Conservation (phyloP, 2,113 vertebrate species). For the Diadophis punctatus region DNA sequence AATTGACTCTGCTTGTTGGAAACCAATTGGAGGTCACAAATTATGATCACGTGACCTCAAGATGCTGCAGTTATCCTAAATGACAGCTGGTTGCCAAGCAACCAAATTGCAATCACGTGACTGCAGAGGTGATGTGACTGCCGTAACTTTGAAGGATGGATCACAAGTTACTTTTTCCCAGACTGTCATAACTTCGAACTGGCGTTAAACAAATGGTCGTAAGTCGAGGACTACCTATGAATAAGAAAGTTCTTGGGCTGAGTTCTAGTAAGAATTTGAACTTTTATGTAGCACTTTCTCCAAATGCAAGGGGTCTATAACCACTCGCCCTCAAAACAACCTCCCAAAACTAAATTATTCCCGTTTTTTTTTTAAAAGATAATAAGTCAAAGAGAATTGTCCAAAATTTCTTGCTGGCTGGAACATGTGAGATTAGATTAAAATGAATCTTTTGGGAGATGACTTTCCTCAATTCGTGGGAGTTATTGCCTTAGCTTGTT, state of each 20-base stretch:
- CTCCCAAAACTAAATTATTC: background rate
- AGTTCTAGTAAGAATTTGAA: constrained; percentile 1
- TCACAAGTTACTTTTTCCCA: too few relatives aligned
- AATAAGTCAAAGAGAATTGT: too few relatives aligned
- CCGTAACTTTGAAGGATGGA: background rate
- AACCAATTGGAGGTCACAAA: background rate
- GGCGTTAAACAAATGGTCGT: background rate
- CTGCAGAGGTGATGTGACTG: background rate
- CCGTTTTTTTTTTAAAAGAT: background rate
- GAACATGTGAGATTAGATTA: background rate
- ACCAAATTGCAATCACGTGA: background rate
- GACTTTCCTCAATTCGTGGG: background rate
- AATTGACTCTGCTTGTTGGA: background rate
- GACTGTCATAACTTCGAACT: background rate
- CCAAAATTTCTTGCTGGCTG: background rate
- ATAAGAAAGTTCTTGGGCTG: constrained; percentile 54
- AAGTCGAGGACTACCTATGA: background rate
- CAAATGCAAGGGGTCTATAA: background rate
- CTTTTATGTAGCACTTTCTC: constrained; percentile 12
- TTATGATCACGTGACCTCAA: background rate
- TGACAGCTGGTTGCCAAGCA: background rate
- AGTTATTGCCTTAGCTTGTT: background rate
- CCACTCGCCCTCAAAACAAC: background rate
- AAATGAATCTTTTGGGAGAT: background rate
- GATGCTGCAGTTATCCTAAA: background rate